Percentiles rank a stretch among this genome's conserved stretches.
phyloP scores from a whole-genome alignment of 2,113 vertebrate genomes.

The Aythya baeri region DNA sequence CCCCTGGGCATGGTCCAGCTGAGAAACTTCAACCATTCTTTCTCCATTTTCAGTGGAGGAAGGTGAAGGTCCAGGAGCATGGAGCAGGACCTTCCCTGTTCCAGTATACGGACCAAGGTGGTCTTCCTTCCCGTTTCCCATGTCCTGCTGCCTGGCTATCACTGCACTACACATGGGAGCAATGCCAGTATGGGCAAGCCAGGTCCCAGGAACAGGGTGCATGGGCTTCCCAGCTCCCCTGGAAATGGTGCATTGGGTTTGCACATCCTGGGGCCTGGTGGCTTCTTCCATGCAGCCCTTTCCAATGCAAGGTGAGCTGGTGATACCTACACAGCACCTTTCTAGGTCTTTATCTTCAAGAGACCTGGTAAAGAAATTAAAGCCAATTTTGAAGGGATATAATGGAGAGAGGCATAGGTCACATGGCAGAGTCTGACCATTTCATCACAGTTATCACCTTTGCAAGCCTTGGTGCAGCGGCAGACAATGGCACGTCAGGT shows the following conservation, averaged over 20 bases:
- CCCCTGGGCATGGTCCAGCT: background rate
- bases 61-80: background rate
- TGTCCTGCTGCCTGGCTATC: background rate
- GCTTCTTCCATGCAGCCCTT: background rate
- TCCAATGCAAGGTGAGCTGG: background rate
- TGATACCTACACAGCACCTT: background rate
- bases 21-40: accelerated
- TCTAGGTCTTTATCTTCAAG: background rate
- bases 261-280: background rate
- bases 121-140: background rate
- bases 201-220: background rate
- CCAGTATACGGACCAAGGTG: no score
- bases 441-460: background rate
- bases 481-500: background rate
- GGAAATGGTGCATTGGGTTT: background rate
- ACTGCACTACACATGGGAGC: background rate
- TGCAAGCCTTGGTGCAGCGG: background rate
- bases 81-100: background rate
- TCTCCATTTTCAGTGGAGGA: background rate
- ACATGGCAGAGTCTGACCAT: accelerated
- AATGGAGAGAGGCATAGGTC: slow-evolving; percentile 31
- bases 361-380: slow-evolving; percentile 6
- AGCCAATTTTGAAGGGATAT: slow-evolving; percentile 6
- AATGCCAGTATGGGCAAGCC: background rate
- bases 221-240: background rate